Base-by-base conservation (phyloP, 2,113 vertebrate species). In the Ammodytes marinus region DNA sequence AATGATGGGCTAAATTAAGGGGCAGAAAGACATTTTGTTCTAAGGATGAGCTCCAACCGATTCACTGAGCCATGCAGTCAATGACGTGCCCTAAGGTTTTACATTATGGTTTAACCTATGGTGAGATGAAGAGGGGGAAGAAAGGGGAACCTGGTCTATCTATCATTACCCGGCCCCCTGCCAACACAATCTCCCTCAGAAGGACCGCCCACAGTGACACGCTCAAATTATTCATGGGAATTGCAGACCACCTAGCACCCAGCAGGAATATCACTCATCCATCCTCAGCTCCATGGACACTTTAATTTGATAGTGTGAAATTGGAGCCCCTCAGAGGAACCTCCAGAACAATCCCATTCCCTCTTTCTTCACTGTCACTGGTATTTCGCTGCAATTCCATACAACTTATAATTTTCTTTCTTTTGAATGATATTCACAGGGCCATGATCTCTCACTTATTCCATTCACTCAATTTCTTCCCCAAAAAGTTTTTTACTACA, bases 181-280 rank as follows among this genome's bases (percentile, higher is more conserved):
- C 83, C 71, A 13, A 55, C 80, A 88, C 89, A 91, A 90, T 92
- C 93, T 92, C 87, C 84, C 86, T 83, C 73, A 77, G 80, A 78
- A 80, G 87, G 88, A 91, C 91, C 88, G 80, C 93, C 92, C 90
- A 94, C 83, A 67, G 93, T 88, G 92, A 87, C 89, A 84, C 83
- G 75, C 82, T 94, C 86, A 91, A 91, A 92, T 93, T 94, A 93
- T 94, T 94, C 93, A 94, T 93, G 91, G 90, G 85, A 90, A 91
- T 82, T 83, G 83, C 82, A 79, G 84, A 85, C 72, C 89, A 92
- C 86, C 89, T 82, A 69, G 76, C 90, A 91, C 83, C 90, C 77
- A 71, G 79, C 79, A 87, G 87, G 89, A 91, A 89, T 89, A 88
- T 90, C 89, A 89, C 90, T 93, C 86, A 90, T 91, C 86, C 89